Evolutionary conservation across 30 jellyfish, hydroid and myxozoan species (phyloP).

Genomic region (Catostylus mosaicus): DNA sequence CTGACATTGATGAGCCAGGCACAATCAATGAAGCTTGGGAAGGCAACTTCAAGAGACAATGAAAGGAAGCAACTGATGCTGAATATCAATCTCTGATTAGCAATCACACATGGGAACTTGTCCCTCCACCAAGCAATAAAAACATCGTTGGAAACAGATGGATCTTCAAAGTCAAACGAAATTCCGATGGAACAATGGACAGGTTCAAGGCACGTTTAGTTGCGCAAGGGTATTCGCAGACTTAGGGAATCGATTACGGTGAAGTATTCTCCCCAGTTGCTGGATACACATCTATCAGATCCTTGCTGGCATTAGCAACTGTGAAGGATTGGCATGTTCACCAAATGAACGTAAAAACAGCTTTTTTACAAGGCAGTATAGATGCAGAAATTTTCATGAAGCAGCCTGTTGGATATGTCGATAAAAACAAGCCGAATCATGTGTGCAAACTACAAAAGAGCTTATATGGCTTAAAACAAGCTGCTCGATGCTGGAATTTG

Average conservation of each 20-base stretch:
- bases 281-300: constrained; percentile 35
- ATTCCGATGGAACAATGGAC: constrained; percentile 45
- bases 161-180: constrained; percentile 51
- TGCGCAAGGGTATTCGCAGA: constrained; percentile 56
- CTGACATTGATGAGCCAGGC: constrained; percentile 34
- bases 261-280: constrained; percentile 44
- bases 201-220: constrained; percentile 64
- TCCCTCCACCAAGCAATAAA: constrained; percentile 44
- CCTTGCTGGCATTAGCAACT: constrained; percentile 33
- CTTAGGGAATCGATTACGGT: constrained; percentile 42
- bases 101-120: constrained; percentile 46
- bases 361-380: constrained; percentile 32
- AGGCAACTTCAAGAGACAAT: background rate
- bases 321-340: constrained; percentile 12
- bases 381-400: constrained; percentile 37
- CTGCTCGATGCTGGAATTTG: constrained; percentile 42
- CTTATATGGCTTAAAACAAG: constrained; percentile 34
- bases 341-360: constrained; percentile 58
- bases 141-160: constrained; percentile 47
- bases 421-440: constrained; percentile 20
- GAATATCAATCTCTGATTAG: constrained; percentile 24
- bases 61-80: constrained; percentile 41
- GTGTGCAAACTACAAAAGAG: constrained; percentile 37
- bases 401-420: constrained; percentile 34
- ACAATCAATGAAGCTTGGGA: constrained; percentile 25